A percentile compares a stretch with the other conserved stretches of the same genome.
These are phyloP conservation scores for Drosophila macrospina DNA, from an alignment of 2,888 invertebrate species.

Conservation along the genomic window DNA sequence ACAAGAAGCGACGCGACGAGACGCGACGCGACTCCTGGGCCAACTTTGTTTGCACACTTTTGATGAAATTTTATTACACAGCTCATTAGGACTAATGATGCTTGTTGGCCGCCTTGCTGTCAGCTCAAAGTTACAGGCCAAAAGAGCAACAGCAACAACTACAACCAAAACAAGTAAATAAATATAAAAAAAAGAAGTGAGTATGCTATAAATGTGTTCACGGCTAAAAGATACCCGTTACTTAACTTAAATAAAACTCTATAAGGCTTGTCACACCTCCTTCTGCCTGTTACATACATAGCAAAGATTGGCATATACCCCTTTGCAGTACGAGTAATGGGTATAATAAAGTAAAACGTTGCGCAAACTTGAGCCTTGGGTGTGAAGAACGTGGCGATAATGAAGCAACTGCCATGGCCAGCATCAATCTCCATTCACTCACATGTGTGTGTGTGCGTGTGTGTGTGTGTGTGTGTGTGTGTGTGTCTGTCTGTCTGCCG, in stretches of 20 bases:
- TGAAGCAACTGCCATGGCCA: constrained; percentile 56
- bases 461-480: constrained; percentile 1
- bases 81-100: constrained; percentile 81
- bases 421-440: constrained; percentile 34
- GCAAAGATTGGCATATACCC: background rate
- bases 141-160: background rate
- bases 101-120: constrained; percentile 65
- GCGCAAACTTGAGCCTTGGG: constrained; percentile 48
- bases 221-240: background rate
- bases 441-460: background rate
- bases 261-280: background rate
- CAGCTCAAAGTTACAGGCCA: constrained; percentile 40
- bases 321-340: background rate
- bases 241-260: background rate
- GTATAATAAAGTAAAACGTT: constrained; percentile 29
- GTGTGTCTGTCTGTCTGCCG: constrained; percentile 40
- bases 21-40: background rate
- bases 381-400: constrained; percentile 42
- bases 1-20: too few relatives aligned
- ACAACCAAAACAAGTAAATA: constrained; percentile 5
- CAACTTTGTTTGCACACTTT: constrained; percentile 58
- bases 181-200: constrained; percentile 4
- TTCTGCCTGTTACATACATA: background rate
- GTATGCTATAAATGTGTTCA: background rate
- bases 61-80: constrained; percentile 74